Evolutionary conservation across 1,140 invertebrate genomes (phyloP).

Genomic region (Drusus annulatus): DNA sequence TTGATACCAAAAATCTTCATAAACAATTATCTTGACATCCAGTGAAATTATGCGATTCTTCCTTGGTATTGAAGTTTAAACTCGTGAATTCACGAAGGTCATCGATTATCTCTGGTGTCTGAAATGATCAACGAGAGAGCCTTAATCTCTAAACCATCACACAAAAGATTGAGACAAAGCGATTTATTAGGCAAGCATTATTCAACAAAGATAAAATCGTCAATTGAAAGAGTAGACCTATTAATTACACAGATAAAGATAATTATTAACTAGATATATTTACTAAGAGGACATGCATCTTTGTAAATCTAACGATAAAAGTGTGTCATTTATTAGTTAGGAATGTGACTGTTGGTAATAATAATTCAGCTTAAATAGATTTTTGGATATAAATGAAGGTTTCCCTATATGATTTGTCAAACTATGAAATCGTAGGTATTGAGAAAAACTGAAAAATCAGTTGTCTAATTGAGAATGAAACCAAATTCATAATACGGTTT

Average conservation of each 20-base stretch:
- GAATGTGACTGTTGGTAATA: no score
- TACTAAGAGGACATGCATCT: no score
- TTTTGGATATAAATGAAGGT: no score
- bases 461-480: no score
- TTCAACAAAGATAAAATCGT: neutral
- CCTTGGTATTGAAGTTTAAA: neutral
- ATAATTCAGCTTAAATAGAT: no score
- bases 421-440: no score
- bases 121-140: neutral
- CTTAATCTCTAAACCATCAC: neutral
- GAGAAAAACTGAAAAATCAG: no score
- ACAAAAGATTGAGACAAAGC: conserved; percentile 1
- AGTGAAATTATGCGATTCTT: neutral
- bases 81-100: conserved; percentile 6
- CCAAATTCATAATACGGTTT: no score
- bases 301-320: no score
- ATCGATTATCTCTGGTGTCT: neutral
- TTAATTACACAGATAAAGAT: neutral
- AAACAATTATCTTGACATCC: neutral
- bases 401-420: no score
- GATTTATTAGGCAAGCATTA: neutral
- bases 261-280: neutral
- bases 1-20: no score
- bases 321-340: no score
- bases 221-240: neutral